These are phyloP conservation scores for Prietella phreatophila DNA, from an alignment of 2,113 vertebrate genomes.

Conservation along the genomic window DNA sequence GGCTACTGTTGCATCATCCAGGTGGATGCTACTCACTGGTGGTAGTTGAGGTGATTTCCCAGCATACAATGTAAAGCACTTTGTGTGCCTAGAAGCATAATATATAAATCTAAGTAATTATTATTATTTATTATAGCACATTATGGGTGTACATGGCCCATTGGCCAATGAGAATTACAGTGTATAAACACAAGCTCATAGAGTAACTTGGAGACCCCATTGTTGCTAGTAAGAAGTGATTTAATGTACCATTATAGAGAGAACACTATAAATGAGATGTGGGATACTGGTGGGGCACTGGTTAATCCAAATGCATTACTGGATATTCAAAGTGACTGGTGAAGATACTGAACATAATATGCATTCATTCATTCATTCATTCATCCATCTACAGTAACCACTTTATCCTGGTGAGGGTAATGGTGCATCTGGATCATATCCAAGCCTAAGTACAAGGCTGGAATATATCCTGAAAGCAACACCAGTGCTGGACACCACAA, in stretches of 20 bases:
- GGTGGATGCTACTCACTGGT: no score
- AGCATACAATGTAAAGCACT: no score
- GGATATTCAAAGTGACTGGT: not conserved
- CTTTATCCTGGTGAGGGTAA: constrained; percentile 6
- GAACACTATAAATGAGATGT: not conserved
- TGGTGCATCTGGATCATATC: constrained; percentile 6
- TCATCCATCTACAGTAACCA: not conserved
- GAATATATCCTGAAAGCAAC: not conserved
- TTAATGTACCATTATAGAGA: not conserved
- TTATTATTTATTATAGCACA: not conserved
- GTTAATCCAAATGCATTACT: not conserved
- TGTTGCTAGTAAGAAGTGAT: not conserved
- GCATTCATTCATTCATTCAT: not conserved
- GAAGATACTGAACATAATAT: not conserved
- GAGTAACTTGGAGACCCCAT: not conserved
- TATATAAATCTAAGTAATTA: no score
- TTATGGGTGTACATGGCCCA: not conserved
- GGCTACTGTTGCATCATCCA: no score
- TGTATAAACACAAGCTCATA: not conserved
- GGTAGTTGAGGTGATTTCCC: no score
- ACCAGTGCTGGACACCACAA: not conserved
- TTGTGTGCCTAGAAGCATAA: no score
- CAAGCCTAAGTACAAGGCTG: not conserved
- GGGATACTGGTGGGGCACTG: not conserved
- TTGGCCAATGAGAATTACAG: not conserved